Percentiles rank a stretch among this genome's conserved stretches.
phyloP scores from a whole-genome alignment of 2,797 vertebrate genomes.

The Varecia variegata region DNA sequence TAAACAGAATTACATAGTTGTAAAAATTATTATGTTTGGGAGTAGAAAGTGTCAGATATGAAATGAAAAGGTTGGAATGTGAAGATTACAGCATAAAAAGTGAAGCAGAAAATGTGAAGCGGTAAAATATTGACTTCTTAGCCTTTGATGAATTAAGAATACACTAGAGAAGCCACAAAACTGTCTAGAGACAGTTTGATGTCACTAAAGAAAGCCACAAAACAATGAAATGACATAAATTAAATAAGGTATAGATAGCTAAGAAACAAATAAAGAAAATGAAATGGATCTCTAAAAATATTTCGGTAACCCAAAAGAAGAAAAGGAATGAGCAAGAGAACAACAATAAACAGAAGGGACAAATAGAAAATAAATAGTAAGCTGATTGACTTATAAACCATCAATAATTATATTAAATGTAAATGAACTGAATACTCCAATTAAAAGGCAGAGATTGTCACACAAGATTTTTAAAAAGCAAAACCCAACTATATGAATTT shows the following conservation, averaged over 20 bases:
- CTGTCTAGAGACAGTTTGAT: no score
- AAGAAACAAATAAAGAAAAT: neutral
- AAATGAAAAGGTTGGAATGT: neutral
- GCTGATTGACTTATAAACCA: neutral
- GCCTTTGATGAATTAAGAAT: neutral
- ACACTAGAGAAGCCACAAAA: neutral
- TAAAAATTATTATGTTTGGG: neutral
- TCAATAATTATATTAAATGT: neutral
- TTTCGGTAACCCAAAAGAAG: neutral
- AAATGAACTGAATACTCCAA: neutral
- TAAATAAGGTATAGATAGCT: neutral
- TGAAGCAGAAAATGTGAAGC: neutral
- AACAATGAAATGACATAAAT: neutral
- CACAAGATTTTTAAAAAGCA: neutral
- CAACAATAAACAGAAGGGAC: neutral
- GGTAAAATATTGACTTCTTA: neutral
- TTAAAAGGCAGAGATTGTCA: neutral
- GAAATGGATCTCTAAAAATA: neutral
- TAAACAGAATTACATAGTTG: neutral
- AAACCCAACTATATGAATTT: neutral
- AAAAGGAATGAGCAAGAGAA: neutral
- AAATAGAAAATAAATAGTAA: neutral
- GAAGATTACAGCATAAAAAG: neutral
- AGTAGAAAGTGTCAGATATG: neutral
- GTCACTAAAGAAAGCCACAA: neutral